Evolutionary conservation across 2,797 vertebrate genomes (phyloP), one percentile per base, ranked within the genome.

Genomic region (Erpetoichthys calabaricus): DNA sequence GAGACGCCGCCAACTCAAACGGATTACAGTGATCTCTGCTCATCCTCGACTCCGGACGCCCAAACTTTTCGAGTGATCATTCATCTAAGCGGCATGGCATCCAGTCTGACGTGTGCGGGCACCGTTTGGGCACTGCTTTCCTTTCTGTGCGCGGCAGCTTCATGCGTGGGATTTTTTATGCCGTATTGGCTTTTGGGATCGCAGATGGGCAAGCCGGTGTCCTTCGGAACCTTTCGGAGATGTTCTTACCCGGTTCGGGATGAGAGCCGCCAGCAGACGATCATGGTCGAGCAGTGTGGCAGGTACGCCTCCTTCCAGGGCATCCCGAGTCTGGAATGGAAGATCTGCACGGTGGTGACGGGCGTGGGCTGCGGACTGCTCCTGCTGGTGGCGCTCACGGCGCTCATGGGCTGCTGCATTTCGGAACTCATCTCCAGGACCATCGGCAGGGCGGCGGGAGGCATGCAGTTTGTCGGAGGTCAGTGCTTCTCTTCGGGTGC

Each of bases 241-340:
- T 99, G 96, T 75, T 94, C 94, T 0, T 99, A 97, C 65, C 95
- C 94, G 0, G 90, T 97, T 58, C 81, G 89, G 53, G 94, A 98
- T 0, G 93, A 97, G 72, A 89, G 75, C 67, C 81, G 78, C 44
- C 91, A 94, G 76, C 82, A 83, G 49, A 97, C 89, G 0, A 87
- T 96, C 68, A 99, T 98, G 92, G 81, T 98, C 79, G 94, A 99
- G 81, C 90, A 97, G 68, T 99, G 96, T 5, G 96, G 96, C 49
- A 90, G 93, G 66, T 99, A 99, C 0, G 93, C 96, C 58, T 91
- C 91, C 42, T 99, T 98, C 76, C 79, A 88, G 64, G 92, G 89
- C 67, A 98, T 99, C 67, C 96, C 96, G 0, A 99, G 96, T 0
- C 72, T 90, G 0, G 91, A 94, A 62, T 99, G 96, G 94, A 85